These are phyloP conservation scores for Eudemis profundana DNA, from an alignment of 2,888 invertebrate genomes.

Conservation along the genomic window DNA sequence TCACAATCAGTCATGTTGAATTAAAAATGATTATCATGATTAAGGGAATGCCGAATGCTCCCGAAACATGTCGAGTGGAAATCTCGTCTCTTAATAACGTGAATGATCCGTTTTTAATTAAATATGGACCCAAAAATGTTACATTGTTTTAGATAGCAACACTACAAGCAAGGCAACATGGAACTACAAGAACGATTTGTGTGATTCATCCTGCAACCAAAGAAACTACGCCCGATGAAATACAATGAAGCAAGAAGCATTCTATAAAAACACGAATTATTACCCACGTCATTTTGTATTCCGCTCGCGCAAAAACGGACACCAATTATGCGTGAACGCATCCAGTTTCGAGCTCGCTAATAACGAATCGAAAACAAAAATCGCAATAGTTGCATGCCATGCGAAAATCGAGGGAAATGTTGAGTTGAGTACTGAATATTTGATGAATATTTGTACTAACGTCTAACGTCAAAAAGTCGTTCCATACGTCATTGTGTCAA, in stretches of 20 bases:
- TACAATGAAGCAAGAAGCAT: conserved; percentile 46
- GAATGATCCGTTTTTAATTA: too few relatives aligned
- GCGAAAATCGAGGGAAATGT: conserved; percentile 72
- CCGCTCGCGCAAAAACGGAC: conserved; percentile 74
- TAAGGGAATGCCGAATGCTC: too few relatives aligned
- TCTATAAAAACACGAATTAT: conserved; percentile 73
- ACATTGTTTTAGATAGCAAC: conserved; percentile 5
- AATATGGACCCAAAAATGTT: neutral
- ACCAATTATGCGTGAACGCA: conserved; percentile 81
- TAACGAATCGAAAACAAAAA: conserved; percentile 71
- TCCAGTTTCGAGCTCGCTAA: conserved; percentile 73
- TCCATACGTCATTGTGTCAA: conserved; percentile 83
- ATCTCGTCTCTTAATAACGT: too few relatives aligned
- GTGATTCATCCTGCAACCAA: conserved; percentile 35
- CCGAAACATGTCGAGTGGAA: too few relatives aligned
- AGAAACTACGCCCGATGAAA: conserved; percentile 38
- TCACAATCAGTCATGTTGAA: too few relatives aligned
- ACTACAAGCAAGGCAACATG: neutral
- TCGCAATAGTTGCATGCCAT: conserved; percentile 49
- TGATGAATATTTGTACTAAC: conserved; percentile 69
- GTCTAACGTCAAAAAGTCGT: conserved; percentile 78
- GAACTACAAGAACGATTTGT: conserved; percentile 14
- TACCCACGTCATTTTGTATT: conserved; percentile 74
- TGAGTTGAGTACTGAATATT: conserved; percentile 69
- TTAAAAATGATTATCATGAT: too few relatives aligned